Percentiles rank a stretch among this genome's conserved stretches.
These are phyloP conservation scores for Papilio machaon DNA, from an alignment of 1,140 invertebrate genomes.

Conservation along the genomic window DNA sequence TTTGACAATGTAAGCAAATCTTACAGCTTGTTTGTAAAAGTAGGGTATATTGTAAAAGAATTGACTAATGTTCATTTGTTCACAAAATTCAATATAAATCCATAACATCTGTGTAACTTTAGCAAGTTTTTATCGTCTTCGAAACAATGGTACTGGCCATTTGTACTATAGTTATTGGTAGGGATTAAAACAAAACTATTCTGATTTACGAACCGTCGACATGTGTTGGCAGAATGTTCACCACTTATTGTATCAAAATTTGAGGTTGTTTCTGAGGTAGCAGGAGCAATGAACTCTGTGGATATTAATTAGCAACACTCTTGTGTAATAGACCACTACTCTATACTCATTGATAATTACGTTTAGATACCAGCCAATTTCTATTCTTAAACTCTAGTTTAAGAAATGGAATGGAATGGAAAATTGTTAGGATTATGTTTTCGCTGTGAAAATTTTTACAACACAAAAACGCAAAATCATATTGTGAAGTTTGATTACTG, in stretches of 20 bases:
- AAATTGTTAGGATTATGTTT: too few relatives aligned
- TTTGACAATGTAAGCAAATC: neutral
- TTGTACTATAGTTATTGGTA: conserved; percentile 27
- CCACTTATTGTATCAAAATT: conserved; percentile 35
- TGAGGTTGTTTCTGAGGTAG: conserved; percentile 30
- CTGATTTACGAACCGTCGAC: conserved; percentile 30
- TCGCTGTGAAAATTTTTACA: too few relatives aligned
- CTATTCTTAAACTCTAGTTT: too few relatives aligned
- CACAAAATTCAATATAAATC: neutral
- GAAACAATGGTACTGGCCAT: conserved; percentile 1
- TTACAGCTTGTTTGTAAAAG: neutral
- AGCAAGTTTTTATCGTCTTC: neutral
- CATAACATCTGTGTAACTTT: conserved; percentile 20
- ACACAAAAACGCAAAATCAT: too few relatives aligned
- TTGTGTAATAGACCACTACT: neutral
- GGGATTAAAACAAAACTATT: conserved; percentile 28
- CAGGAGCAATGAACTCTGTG: conserved; percentile 17
- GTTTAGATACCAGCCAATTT: neutral
- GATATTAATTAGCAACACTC: conserved; percentile 24
- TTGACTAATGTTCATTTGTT: too few relatives aligned
- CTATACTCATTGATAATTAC: neutral
- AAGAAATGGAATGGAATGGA: too few relatives aligned
- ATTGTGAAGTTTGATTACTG: too few relatives aligned
- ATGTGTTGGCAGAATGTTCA: conserved; percentile 37
- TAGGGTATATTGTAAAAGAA: too few relatives aligned